Evolutionary conservation across 2,797 vertebrate species (phyloP).

Genomic region (Molossus alvarezi): DNA sequence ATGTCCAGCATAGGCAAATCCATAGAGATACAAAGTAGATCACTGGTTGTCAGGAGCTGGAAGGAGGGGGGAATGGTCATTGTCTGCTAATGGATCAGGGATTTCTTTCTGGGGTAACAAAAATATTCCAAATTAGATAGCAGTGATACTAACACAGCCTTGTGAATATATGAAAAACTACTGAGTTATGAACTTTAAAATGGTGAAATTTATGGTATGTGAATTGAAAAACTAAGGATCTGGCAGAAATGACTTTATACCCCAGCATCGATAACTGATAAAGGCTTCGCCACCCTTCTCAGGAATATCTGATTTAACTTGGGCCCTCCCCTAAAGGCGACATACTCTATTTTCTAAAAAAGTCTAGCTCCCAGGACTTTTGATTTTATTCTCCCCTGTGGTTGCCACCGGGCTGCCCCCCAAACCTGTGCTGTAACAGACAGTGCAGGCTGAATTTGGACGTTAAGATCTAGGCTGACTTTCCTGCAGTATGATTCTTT

Average conservation of each 20-base stretch:
- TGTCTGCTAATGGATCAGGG: background rate
- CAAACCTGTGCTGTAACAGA: background rate
- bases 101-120: slow-evolving; percentile 36
- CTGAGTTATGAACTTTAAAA: slow-evolving; percentile 6
- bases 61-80: background rate
- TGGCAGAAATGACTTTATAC: background rate
- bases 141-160: background rate
- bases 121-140: slow-evolving; percentile 17
- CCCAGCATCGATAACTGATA: background rate
- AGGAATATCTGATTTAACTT: slow-evolving; percentile 5
- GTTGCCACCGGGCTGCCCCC: background rate
- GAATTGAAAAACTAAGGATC: slow-evolving; percentile 4
- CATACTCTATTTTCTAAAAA: slow-evolving; percentile 53
- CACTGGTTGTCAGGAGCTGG: background rate
- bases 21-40: background rate
- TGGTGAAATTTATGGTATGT: background rate
- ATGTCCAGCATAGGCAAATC: background rate
- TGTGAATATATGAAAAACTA: background rate
- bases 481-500: background rate
- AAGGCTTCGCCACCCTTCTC: background rate
- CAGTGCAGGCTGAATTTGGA: background rate
- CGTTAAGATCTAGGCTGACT: background rate
- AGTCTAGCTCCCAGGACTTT: background rate
- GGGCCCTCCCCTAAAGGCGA: background rate
- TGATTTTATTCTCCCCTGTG: background rate